phyloP scores from a whole-genome alignment of 2,888 invertebrate genomes.

The Escarpia spicata region DNA sequence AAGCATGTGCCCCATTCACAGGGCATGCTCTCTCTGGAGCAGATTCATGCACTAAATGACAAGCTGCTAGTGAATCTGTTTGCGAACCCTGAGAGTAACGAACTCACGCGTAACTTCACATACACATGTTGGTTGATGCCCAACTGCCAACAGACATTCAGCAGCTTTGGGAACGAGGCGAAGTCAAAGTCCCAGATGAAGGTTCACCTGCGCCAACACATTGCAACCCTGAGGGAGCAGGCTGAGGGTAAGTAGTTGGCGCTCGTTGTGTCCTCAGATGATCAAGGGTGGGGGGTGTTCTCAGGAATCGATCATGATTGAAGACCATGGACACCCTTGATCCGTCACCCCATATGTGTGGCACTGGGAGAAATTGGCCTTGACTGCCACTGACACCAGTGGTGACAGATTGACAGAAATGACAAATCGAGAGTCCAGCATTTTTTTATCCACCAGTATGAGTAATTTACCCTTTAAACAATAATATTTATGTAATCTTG shows the following conservation, averaged over 20 bases:
- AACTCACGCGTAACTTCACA: slow-evolving; percentile 69
- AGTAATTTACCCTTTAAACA: no score
- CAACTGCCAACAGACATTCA: slow-evolving; percentile 67
- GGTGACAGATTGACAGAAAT: no score
- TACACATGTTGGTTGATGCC: slow-evolving; percentile 69
- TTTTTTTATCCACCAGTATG: no score
- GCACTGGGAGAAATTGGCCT: no score
- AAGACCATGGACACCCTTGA: no score
- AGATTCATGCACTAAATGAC: slow-evolving; percentile 60
- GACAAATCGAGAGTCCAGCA: no score
- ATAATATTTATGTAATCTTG: no score
- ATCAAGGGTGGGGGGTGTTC: background rate
- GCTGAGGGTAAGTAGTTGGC: slow-evolving; percentile 48
- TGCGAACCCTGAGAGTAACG: slow-evolving; percentile 68
- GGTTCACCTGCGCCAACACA: slow-evolving; percentile 68
- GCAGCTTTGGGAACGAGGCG: slow-evolving; percentile 71
- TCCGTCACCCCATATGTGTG: no score
- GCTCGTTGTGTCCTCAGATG: background rate
- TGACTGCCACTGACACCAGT: no score
- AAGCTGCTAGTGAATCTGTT: slow-evolving; percentile 68
- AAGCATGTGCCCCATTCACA: background rate
- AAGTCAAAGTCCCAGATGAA: slow-evolving; percentile 69
- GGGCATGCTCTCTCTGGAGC: slow-evolving; percentile 30
- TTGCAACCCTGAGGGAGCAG: slow-evolving; percentile 55
- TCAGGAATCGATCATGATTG: background rate